Conservation (phyloP, 2,113 vertebrate genomes). For the Melanerpes aurifrons region DNA sequence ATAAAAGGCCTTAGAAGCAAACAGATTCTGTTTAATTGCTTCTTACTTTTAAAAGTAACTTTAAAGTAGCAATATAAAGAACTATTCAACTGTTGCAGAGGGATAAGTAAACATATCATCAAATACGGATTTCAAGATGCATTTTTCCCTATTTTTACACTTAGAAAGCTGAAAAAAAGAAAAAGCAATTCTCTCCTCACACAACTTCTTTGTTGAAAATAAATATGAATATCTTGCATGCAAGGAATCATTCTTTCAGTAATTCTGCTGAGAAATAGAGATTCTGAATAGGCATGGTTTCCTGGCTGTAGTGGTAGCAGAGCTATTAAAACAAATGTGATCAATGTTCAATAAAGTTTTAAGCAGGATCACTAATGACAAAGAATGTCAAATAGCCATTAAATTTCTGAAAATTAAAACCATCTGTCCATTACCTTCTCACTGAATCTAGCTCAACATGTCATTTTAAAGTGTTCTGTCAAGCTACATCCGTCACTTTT, state of each 20-base stretch:
- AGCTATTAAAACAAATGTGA: not conserved
- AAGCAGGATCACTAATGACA: not conserved
- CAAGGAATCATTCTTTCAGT: not conserved
- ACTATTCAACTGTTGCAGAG: not conserved
- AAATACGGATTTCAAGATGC: not conserved
- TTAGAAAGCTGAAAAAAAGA: not conserved
- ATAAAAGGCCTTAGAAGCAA: not conserved
- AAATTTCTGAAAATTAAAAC: conserved; percentile 31
- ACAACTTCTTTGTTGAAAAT: not conserved
- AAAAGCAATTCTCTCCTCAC: not conserved
- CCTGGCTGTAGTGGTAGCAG: not conserved
- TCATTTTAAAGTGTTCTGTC: conserved; percentile 39
- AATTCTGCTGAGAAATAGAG: not conserved
- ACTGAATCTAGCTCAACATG: conserved; percentile 5
- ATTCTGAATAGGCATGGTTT: not conserved
- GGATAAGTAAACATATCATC: not conserved
- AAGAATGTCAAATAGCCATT: conserved; percentile 1
- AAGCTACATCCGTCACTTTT: conserved; percentile 33
- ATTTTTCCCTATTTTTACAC: not conserved
- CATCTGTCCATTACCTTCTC: conserved; percentile 28
- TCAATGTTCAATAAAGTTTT: not conserved
- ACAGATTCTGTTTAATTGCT: not conserved
- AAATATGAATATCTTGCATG: not conserved
- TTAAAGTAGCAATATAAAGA: not conserved
- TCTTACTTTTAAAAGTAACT: not conserved